Percentiles rank a stretch among this genome's conserved stretches.
Conservation (phyloP, 2,797 vertebrate species). For the Bufotes viridis region DNA sequence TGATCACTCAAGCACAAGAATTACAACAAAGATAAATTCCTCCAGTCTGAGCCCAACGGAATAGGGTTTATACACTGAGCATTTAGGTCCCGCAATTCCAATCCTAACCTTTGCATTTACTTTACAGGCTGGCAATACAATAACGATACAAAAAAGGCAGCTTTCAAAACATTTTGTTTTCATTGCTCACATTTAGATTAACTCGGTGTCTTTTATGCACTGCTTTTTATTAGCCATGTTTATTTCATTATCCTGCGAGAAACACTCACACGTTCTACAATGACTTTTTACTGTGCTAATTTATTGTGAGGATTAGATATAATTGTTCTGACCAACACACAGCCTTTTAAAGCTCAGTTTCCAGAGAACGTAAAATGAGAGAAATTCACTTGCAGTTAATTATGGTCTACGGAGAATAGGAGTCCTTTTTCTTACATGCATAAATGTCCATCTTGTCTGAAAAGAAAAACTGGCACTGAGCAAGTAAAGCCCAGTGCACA, state of each 20-base stretch:
- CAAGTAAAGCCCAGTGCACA: background rate
- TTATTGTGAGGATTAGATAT: slow-evolving; percentile 59
- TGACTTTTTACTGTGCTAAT: slow-evolving; percentile 56
- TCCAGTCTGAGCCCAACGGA: background rate
- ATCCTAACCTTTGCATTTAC: background rate
- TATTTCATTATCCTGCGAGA: slow-evolving; percentile 54
- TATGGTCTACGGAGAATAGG: slow-evolving; percentile 8
- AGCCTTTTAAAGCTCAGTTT: slow-evolving; percentile 39
- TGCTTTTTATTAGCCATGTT: slow-evolving; percentile 58
- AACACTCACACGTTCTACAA: slow-evolving; percentile 37
- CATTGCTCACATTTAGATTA: slow-evolving; percentile 49
- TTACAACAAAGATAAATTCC: background rate
- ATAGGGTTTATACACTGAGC: background rate
- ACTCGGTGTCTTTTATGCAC: slow-evolving; percentile 52
- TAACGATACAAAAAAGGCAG: background rate
- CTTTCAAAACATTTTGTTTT: slow-evolving; percentile 25
- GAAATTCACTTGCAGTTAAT: slow-evolving; percentile 19
- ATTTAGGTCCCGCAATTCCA: background rate
- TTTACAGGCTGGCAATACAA: background rate
- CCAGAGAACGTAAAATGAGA: slow-evolving; percentile 37
- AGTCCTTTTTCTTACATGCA: background rate
- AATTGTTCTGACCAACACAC: slow-evolving; percentile 52
- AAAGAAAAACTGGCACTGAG: background rate
- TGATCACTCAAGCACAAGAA: background rate
- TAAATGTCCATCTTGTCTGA: background rate